Evolutionary conservation across 1,140 invertebrate genomes (phyloP).

Genomic region (Caenorhabditis latens): DNA sequence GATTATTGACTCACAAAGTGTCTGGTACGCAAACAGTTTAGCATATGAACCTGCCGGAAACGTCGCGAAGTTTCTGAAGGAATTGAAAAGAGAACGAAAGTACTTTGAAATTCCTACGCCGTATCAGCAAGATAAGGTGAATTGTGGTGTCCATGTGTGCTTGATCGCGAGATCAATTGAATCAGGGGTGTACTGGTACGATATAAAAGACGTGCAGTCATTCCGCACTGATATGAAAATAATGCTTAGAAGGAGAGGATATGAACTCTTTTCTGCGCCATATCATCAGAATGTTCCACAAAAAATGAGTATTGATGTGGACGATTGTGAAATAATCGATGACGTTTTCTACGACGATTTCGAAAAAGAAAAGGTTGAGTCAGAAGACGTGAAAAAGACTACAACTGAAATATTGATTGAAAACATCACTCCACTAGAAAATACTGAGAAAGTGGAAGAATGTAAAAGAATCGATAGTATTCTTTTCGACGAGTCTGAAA

Average conservation of each 20-base stretch:
- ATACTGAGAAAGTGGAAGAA: too few relatives aligned
- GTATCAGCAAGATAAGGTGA: neutral
- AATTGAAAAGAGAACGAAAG: neutral
- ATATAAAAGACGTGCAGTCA: neutral
- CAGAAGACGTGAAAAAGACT: neutral
- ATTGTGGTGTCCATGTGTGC: neutral
- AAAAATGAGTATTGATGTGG: too few relatives aligned
- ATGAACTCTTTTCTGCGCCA: neutral
- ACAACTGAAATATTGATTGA: too few relatives aligned
- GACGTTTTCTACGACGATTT: too few relatives aligned
- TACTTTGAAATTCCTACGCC: neutral
- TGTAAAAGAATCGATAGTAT: too few relatives aligned
- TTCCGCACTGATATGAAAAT: neutral
- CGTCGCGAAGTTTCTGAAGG: neutral
- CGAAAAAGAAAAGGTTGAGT: neutral
- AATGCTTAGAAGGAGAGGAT: neutral
- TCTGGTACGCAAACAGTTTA: neutral
- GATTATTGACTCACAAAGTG: neutral
- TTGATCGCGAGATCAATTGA: neutral
- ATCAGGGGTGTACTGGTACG: neutral
- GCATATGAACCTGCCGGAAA: neutral
- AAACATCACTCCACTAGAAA: too few relatives aligned
- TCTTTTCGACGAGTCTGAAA: neutral
- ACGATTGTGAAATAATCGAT: too few relatives aligned
- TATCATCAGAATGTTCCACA: too few relatives aligned